Evolutionary conservation across 2,888 invertebrate genomes (phyloP).

Genomic region (Drosophila anomalipes): DNA sequence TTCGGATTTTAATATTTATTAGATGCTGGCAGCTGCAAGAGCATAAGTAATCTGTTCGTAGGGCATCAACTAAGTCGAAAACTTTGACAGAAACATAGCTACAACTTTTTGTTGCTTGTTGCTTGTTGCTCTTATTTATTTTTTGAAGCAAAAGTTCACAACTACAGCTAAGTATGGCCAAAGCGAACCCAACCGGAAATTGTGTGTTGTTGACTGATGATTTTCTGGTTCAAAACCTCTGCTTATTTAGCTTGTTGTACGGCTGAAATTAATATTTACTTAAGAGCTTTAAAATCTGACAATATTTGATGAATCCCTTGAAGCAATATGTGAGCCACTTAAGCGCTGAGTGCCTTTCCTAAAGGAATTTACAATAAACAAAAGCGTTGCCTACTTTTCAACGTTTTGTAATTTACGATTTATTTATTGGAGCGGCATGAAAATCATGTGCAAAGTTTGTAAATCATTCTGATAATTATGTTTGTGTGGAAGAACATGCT

Average conservation of each 20-base stretch:
- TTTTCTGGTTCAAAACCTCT: constrained; percentile 19
- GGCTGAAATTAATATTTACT: constrained; percentile 42
- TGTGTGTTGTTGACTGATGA: constrained; percentile 23
- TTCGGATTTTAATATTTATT: neutral
- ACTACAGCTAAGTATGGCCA: constrained; percentile 48
- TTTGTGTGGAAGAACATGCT: neutral
- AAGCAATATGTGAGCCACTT: neutral
- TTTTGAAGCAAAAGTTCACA: constrained; percentile 55
- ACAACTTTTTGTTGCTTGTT: neutral
- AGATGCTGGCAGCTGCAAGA: neutral
- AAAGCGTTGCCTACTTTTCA: constrained; percentile 3
- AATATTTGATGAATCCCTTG: neutral
- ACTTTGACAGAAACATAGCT: neutral
- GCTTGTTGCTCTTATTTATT: neutral
- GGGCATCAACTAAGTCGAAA: neutral
- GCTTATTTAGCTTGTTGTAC: constrained; percentile 18
- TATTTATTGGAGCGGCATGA: no score
- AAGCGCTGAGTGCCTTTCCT: neutral
- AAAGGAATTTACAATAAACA: neutral
- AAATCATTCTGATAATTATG: neutral
- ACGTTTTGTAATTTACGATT: neutral
- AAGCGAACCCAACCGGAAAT: constrained; percentile 31
- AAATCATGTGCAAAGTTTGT: no score
- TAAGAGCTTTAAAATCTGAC: constrained; percentile 1
- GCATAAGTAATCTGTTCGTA: neutral